phyloP scores from a whole-genome alignment of 2,113 vertebrate genomes.

The Coptodon rendalli region DNA sequence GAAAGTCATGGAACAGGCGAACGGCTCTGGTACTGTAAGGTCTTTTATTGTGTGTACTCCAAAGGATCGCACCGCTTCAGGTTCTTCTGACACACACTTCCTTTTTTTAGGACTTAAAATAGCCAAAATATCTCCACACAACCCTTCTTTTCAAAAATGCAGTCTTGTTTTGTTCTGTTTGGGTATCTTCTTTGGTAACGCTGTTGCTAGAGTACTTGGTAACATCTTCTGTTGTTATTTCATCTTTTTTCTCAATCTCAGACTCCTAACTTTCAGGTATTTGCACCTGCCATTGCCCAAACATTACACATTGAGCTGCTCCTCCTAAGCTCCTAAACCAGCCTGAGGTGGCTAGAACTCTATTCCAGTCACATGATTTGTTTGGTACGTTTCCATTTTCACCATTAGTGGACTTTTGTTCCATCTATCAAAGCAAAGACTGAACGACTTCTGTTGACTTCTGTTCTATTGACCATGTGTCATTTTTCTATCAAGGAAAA shows the following conservation, averaged over 20 bases:
- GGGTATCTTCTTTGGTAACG: background rate
- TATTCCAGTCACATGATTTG: background rate
- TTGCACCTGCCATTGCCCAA: accelerated
- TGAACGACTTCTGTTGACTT: background rate
- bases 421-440: background rate
- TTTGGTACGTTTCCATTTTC: accelerated
- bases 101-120: background rate
- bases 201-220: background rate
- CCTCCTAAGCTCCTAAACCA: background rate
- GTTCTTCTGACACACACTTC: accelerated
- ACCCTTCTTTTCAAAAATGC: background rate
- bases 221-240: background rate
- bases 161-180: accelerated
- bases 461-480: background rate
- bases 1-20: background rate
- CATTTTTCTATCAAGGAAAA: background rate
- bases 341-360: accelerated
- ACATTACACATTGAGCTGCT: background rate
- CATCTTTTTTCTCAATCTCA: accelerated
- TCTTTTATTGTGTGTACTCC: background rate
- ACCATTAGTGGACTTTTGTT: background rate
- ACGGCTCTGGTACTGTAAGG: background rate
- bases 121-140: background rate
- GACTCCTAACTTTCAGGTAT: background rate
- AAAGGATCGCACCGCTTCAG: background rate